These are phyloP conservation scores for Dipodomys ordii DNA, from an alignment of 2,113 vertebrate species.

Conservation along the genomic window DNA sequence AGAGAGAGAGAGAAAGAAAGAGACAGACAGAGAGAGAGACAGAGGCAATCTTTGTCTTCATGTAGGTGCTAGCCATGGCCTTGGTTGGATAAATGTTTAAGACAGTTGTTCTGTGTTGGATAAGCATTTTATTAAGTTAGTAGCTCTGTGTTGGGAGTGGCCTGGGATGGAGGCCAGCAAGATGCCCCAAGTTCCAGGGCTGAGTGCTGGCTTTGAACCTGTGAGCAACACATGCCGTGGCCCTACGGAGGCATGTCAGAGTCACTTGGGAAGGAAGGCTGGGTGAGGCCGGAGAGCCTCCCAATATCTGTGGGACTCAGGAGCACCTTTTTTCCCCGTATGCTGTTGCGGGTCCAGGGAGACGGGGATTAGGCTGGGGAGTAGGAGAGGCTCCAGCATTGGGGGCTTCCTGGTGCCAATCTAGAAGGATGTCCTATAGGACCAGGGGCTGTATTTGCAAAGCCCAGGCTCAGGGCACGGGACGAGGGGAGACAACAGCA, in stretches of 20 bases:
- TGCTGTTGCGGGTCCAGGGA: neutral
- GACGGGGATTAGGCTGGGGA: too few relatives aligned
- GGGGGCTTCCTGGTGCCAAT: neutral
- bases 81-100: neutral
- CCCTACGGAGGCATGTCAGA: fast-evolving
- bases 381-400: neutral
- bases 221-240: too few relatives aligned
- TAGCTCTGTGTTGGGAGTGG: neutral
- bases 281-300: neutral
- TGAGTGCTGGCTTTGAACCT: neutral
- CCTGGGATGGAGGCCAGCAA: neutral
- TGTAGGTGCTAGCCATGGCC: too few relatives aligned
- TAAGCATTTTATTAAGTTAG: neutral
- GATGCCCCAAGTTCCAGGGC: neutral
- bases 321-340: neutral
- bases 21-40: neutral
- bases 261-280: neutral
- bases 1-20: neutral
- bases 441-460: neutral
- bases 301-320: neutral
- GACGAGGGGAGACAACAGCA: neutral
- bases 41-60: neutral
- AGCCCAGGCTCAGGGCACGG: fast-evolving
- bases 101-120: neutral
- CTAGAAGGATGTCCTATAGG: neutral